Evolutionary conservation across 2,797 vertebrate species (phyloP), one percentile per base, ranked within the genome.

Genomic region (Anguilla megastoma): DNA sequence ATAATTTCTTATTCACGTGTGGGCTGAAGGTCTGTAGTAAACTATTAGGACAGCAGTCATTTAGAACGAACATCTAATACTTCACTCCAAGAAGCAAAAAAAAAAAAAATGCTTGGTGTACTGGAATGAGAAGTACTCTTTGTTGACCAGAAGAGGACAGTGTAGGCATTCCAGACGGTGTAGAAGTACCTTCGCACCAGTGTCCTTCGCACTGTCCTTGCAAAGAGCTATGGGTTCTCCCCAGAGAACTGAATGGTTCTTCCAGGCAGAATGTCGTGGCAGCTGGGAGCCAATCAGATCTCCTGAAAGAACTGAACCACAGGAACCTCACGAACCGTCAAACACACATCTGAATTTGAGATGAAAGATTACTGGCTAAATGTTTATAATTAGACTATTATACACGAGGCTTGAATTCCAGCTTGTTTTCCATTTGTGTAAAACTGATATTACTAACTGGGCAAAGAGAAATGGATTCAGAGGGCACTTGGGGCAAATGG

Each of bases 61-160:
- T 63, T 18, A 63, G 58, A 63, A 63, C 3, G 21, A 63, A 63
- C 3, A 63, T 24, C 58, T 18, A 63, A 63, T 63, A 24, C 58
- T 24, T 52, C 0, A 52, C 10, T 52, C 50, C 50, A 52, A 52
- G 50, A 52, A 52, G 50, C 50, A 52, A 10, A 18, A 14, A 14
- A 2, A 16, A 14, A 52, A 9, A 52, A 52, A 52, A 6, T 10
- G 50, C 50, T 56, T 56, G 12, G 54, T 56, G 16, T 56, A 12
- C 27, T 33, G 33, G 36, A 74, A 74, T 30, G 30, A 18, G 8
- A 33, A 74, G 71, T 30, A 66, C 21, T 24, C 24, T 36, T 33
- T 74, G 9, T 74, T 33, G n/a, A 36, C 71, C 71, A 74, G 27
- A 74, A 74, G 71, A 74, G 71, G 71, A 30, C 71, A 74, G 71